Evolutionary conservation across 2,888 invertebrate genomes (phyloP).

Genomic region (Coelopa pilipes): DNA sequence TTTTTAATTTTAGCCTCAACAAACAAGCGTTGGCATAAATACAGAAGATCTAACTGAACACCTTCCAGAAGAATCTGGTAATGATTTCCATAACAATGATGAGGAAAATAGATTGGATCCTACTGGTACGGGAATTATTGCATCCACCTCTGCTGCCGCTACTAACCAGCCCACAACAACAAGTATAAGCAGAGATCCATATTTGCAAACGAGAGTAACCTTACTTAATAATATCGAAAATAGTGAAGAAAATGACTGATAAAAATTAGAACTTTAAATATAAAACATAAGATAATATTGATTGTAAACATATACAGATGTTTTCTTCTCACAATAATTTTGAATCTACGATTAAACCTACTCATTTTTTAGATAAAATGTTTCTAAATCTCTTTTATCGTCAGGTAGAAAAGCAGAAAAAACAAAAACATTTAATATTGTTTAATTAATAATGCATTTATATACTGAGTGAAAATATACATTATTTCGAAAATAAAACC

Average conservation of each 20-base stretch:
- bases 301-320: conserved; percentile 3
- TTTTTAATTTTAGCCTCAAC: no score
- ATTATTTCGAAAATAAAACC: no score
- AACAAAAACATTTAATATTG: neutral
- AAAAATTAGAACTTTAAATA: conserved; percentile 24
- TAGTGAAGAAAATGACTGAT: conserved; percentile 32
- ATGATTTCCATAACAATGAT: conserved; percentile 32
- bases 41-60: neutral
- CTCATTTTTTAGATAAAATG: neutral
- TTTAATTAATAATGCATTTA: neutral
- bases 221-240: conserved; percentile 1
- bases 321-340: no score
- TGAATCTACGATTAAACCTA: no score
- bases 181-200: neutral
- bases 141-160: conserved; percentile 3
- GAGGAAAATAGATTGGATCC: conserved; percentile 28
- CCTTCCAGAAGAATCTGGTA: conserved; percentile 33
- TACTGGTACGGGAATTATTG: neutral
- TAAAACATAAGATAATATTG: conserved; percentile 5
- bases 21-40: neutral
- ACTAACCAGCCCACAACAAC: neutral
- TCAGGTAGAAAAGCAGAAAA: conserved; percentile 3
- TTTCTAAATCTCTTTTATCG: no score
- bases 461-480: neutral
- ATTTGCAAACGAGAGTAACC: conserved; percentile 7